These are phyloP conservation scores for Heterohyrax brucei DNA, from an alignment of 2,797 vertebrate species.

Conservation along the genomic window DNA sequence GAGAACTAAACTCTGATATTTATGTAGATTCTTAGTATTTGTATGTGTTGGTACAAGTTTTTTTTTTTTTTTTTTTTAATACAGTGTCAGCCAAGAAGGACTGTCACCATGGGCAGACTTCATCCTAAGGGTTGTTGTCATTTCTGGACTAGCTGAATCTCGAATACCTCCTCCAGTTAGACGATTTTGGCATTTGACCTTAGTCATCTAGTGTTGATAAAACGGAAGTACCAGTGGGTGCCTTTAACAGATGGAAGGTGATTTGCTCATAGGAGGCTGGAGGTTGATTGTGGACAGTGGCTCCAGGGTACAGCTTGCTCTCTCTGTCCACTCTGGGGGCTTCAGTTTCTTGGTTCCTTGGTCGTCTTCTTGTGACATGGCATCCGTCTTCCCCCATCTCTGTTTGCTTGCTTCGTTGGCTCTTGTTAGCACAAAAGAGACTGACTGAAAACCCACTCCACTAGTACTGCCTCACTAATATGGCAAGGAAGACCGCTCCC, in stretches of 20 bases:
- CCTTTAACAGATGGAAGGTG: too few species aligned
- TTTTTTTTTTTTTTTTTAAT: conserved; percentile 3
- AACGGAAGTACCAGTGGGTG: too few species aligned
- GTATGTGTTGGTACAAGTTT: neutral
- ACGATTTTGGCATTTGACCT: neutral
- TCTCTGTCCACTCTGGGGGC: neutral
- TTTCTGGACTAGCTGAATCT: neutral
- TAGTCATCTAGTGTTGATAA: neutral
- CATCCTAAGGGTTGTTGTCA: neutral
- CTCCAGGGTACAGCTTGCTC: too few species aligned
- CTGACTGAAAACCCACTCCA: too few species aligned
- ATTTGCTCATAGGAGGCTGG: too few species aligned
- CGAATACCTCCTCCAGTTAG: neutral
- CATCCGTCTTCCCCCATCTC: neutral
- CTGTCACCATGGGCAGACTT: neutral
- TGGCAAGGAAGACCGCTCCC: too few species aligned
- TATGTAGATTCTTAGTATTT: neutral
- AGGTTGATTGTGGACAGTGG: too few species aligned
- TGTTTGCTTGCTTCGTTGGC: neutral
- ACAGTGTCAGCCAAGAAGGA: neutral
- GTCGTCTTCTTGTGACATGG: neutral
- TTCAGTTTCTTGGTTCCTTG: neutral
- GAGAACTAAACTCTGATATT: neutral
- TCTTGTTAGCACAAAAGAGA: neutral
- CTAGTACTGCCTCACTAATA: too few species aligned